Base-by-base conservation (phyloP, 2,888 invertebrate species). In the Rotaria socialis region DNA sequence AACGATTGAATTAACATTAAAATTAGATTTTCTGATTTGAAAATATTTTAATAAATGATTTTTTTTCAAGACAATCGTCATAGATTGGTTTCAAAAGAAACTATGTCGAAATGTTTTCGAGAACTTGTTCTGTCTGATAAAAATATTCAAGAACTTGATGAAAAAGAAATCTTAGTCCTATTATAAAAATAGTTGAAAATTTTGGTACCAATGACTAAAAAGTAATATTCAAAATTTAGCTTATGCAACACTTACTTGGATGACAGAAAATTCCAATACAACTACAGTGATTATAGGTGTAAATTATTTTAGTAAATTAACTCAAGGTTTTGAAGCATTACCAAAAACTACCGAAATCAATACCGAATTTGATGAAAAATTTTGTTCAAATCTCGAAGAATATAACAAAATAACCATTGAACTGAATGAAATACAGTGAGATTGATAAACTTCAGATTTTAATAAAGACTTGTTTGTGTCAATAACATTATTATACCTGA, bases 1-100 rank as follows among this genome's bases (percentile, higher is more conserved):
- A 89, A 96, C 97, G 94, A 95, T 95, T 22, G 97, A 97, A 96
- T 96, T 96, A 1, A 96, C 97, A 8, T 93, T 96, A 75, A 96
- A 96, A 5, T 96, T 96, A 92, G 96, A 96, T 58, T 94, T 96
- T 89, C 93, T 94, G 24, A 94, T 94, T 86, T 94, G 94, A 85
- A 95, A 95, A 90, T 92, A 93, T 87, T 95, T 96, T 88, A 60
- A 27, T 27, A 94, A 94, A 14, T 94, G 43, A 22, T 22, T 43
- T 19, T 22, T 35, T 35, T 35, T 35, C 2, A 43, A 43, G 24
- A 24, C 43, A 11, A 10, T 22, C 8, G 43, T 43, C 22, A 22
- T 43, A 41, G 75, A 43, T 75, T 75, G 10, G 41, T 41, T 24
- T 43, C 24, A 43, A 27, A 2, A 6, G 3, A 4, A 8, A 6